These are phyloP conservation scores for Pygmarrhopalites habei DNA, from an alignment of 1,140 invertebrate species.

Conservation along the genomic window DNA sequence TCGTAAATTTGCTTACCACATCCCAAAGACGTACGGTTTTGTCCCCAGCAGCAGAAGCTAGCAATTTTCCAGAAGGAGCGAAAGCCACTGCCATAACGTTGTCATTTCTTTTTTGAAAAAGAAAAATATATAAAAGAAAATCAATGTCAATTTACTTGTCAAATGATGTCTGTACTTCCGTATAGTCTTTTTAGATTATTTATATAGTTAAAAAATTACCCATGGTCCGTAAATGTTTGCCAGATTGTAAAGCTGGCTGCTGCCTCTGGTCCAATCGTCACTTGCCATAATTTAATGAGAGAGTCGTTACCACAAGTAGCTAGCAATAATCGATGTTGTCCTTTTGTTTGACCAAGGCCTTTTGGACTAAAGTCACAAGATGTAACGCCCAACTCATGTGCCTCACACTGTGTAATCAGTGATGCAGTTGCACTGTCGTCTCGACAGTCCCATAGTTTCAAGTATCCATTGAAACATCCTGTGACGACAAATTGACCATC, in stretches of 20 bases:
- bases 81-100: conserved; percentile 51
- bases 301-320: conserved; percentile 66
- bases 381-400: conserved; percentile 63
- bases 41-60: conserved; percentile 61
- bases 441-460: conserved; percentile 37
- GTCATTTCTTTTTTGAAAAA: too few relatives aligned
- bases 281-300: conserved; percentile 61
- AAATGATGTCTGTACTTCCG: too few relatives aligned
- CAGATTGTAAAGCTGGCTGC: conserved; percentile 32
- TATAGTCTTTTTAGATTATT: too few relatives aligned
- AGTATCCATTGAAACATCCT: conserved; percentile 32
- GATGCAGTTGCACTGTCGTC: conserved; percentile 44
- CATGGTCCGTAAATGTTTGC: conserved; percentile 41
- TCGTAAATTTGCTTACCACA: too few relatives aligned
- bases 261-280: conserved; percentile 45
- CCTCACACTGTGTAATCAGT: conserved; percentile 47
- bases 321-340: conserved; percentile 49
- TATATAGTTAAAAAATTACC: too few relatives aligned
- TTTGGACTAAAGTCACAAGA: conserved; percentile 56
- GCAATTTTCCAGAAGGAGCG: conserved; percentile 51
- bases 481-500: conserved; percentile 34
- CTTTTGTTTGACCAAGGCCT: conserved; percentile 34
- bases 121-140: too few relatives aligned
- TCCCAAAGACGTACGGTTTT: conserved; percentile 65
- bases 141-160: too few relatives aligned